Conservation (phyloP, 2,113 vertebrate species). For the Engraulis encrasicolus region DNA sequence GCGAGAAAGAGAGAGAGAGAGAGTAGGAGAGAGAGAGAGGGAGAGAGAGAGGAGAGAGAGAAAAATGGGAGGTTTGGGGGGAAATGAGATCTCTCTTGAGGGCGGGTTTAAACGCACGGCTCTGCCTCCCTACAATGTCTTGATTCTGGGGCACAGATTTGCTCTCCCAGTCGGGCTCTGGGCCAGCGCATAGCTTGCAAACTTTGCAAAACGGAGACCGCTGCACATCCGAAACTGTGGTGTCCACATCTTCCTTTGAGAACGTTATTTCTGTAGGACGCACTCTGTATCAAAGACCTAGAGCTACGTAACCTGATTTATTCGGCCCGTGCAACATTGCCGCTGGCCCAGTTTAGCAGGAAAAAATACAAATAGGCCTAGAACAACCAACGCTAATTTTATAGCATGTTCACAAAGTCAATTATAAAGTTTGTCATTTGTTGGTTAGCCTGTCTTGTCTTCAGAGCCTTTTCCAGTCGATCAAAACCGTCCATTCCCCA, state of each 20-base stretch:
- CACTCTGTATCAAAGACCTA: not conserved
- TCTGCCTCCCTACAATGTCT: slow-evolving; percentile 72
- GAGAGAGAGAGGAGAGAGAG: slow-evolving; percentile 46
- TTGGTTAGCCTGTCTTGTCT: not conserved
- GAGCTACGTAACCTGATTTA: not conserved
- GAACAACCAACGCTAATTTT: not conserved
- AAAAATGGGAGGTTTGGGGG: slow-evolving; percentile 76
- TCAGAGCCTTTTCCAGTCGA: not conserved
- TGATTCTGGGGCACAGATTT: slow-evolving; percentile 65
- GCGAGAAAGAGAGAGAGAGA: slow-evolving; percentile 45
- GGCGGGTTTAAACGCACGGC: slow-evolving; percentile 77
- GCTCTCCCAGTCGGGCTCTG: slow-evolving; percentile 60
- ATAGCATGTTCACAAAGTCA: not conserved
- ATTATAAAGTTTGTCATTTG: not conserved
- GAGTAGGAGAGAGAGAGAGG: slow-evolving; percentile 41
- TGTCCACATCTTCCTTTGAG: slow-evolving; percentile 22
- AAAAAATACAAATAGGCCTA: not conserved
- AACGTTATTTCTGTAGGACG: not conserved
- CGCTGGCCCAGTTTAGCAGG: not conserved
- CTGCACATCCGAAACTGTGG: slow-evolving; percentile 19
- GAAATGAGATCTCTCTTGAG: slow-evolving; percentile 74
- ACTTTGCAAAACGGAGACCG: slow-evolving; percentile 40
- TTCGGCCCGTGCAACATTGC: not conserved
- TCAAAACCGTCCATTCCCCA: not conserved
- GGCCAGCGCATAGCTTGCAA: slow-evolving; percentile 30